phyloP scores from a whole-genome alignment of 2,113 vertebrate species.

The Oreocharis arfaki region DNA sequence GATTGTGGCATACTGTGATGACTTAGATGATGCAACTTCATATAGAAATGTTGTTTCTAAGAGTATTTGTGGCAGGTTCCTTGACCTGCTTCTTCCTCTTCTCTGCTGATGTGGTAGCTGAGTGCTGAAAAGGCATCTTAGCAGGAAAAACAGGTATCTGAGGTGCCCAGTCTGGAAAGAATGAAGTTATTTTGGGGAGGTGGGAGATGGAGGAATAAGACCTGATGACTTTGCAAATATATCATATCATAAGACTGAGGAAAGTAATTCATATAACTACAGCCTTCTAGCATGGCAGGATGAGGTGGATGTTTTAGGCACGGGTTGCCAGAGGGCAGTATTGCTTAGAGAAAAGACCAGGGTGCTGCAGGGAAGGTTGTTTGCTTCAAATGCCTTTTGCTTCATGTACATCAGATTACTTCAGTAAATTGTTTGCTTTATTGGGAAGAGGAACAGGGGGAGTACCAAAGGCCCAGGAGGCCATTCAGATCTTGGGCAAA shows the following conservation, averaged over 20 bases:
- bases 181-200: background rate
- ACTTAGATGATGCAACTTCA: background rate
- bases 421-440: background rate
- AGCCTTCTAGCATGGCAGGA: background rate
- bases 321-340: background rate
- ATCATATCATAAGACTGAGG: background rate
- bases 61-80: background rate
- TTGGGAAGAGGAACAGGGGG: fast-evolving
- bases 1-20: background rate
- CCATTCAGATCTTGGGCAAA: background rate
- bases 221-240: background rate
- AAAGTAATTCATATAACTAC: background rate
- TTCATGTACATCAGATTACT: background rate
- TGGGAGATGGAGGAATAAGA: background rate
- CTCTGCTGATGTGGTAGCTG: background rate
- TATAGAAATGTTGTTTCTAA: background rate
- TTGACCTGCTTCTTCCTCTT: background rate
- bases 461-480: background rate
- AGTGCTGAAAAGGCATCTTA: background rate
- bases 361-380: background rate
- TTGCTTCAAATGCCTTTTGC: background rate
- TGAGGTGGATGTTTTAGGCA: background rate
- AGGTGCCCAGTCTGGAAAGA: background rate
- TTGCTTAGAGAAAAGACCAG: background rate
- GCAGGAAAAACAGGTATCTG: background rate